A percentile compares a stretch with the other conserved stretches of the same genome.
phyloP scores from a whole-genome alignment of 1,140 invertebrate species.

The Cydia fagiglandana region DNA sequence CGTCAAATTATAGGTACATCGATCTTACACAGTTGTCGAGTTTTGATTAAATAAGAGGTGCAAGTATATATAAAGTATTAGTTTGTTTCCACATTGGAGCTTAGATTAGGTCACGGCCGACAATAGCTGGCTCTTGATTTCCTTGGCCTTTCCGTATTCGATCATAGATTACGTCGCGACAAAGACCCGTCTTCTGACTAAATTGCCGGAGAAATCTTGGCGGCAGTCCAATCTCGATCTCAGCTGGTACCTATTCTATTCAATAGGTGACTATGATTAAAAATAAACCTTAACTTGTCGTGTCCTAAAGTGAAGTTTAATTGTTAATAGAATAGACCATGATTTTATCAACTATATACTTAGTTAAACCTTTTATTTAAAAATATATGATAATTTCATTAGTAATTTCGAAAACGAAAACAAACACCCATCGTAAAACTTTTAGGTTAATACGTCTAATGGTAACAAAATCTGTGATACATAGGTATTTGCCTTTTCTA shows the following conservation, averaged over 20 bases:
- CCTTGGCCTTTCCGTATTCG: constrained; percentile 26
- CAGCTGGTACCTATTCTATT: not conserved
- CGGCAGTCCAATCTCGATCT: constrained; percentile 1
- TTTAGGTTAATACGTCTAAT: no score
- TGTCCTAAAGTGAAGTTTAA: no score
- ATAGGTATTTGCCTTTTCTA: no score
- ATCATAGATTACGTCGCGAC: constrained; percentile 13
- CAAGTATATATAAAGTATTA: not conserved
- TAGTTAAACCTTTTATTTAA: no score
- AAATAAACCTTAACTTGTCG: not conserved
- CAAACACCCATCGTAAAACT: no score
- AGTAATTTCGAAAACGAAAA: no score
- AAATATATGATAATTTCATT: no score
- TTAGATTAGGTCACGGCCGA: constrained; percentile 21
- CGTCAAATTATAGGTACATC: not conserved
- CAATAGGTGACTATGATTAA: constrained; percentile 1
- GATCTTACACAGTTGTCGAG: not conserved
- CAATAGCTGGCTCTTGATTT: constrained; percentile 7
- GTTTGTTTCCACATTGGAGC: not conserved
- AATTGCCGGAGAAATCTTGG: constrained; percentile 15
- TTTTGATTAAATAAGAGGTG: not conserved
- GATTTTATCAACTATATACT: no score
- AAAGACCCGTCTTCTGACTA: constrained; percentile 8
- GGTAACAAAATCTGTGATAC: no score
- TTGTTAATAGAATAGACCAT: no score